phyloP scores from a whole-genome alignment of 2,888 invertebrate species.

The Tolmerus cingulatus region DNA sequence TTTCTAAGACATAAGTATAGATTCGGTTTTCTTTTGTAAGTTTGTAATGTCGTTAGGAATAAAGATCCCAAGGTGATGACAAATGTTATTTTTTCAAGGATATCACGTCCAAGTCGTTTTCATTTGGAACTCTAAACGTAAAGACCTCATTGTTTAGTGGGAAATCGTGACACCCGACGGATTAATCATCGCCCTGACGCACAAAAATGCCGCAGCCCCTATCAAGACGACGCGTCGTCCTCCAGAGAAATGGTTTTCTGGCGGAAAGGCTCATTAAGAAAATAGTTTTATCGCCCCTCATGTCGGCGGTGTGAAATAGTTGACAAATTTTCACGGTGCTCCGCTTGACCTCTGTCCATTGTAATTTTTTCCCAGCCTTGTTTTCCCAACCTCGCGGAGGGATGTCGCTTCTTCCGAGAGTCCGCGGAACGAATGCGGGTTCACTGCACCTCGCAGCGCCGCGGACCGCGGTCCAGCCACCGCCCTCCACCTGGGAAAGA shows the following conservation, averaged over 20 bases:
- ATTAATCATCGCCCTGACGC: background rate
- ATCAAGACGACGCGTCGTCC: background rate
- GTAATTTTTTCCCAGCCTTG: background rate
- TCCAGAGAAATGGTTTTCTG: background rate
- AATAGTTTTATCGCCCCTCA: background rate
- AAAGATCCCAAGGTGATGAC: background rate
- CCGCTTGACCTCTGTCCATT: background rate
- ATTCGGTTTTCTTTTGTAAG: background rate
- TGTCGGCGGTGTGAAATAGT: background rate
- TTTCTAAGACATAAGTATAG: background rate
- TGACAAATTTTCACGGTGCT: background rate
- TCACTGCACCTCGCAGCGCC: background rate
- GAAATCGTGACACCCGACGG: background rate
- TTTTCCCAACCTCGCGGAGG: background rate
- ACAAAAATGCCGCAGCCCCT: background rate
- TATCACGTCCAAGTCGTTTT: background rate
- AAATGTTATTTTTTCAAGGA: background rate
- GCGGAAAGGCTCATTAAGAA: background rate
- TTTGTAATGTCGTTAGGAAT: background rate
- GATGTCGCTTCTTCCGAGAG: background rate
- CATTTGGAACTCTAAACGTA: background rate
- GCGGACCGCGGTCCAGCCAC: background rate
- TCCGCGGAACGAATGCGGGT: constrained; percentile 11
- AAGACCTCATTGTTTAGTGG: background rate
- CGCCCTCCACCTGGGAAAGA: background rate